These are phyloP conservation scores for Dendrocincla fuliginosa DNA, from an alignment of 2,797 vertebrate species.

Conservation along the genomic window DNA sequence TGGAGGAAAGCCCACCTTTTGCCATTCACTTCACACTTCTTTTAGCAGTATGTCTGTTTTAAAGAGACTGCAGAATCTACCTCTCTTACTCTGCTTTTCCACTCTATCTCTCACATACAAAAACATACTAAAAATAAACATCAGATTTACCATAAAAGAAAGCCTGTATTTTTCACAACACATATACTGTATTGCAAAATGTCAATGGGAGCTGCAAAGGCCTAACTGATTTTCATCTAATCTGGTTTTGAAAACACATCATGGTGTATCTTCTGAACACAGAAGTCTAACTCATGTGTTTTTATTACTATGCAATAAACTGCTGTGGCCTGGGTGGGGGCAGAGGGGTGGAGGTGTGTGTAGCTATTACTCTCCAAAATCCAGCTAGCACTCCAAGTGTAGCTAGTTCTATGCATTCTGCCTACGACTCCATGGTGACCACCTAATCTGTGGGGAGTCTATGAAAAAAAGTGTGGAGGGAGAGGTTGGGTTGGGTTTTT, in stretches of 20 bases:
- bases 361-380: neutral
- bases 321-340: no score
- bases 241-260: neutral
- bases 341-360: fast-evolving
- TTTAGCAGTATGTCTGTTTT: neutral
- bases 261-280: neutral
- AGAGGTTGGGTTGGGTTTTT: neutral
- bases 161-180: neutral
- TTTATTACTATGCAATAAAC: neutral
- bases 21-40: neutral
- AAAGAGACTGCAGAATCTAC: neutral
- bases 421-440: neutral
- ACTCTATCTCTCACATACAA: neutral
- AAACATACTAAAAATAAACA: neutral
- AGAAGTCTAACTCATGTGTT: neutral
- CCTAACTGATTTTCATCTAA: neutral
- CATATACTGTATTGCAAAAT: neutral
- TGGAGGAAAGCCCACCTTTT: neutral
- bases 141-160: neutral
- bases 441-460: neutral
- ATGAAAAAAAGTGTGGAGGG: neutral
- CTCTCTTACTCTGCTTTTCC: neutral
- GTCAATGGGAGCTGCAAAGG: neutral
- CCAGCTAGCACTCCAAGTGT: neutral
- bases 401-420: neutral